Conservation (phyloP, 2,797 vertebrate genomes). For the Coregonus suidteri region DNA sequence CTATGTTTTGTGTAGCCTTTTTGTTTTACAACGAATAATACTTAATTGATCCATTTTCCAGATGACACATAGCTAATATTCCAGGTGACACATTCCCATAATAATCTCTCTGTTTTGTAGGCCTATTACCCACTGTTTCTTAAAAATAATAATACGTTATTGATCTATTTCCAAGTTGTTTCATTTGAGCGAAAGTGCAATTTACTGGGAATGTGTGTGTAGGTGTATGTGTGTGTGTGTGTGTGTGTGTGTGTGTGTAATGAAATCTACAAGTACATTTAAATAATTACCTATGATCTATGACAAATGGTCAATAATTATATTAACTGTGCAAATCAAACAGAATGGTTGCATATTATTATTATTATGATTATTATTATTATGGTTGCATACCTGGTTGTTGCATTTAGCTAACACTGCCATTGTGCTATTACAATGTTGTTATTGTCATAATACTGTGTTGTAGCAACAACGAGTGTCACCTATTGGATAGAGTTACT, state of each 20-base stretch:
- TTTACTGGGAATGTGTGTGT: not conserved
- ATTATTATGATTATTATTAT: not conserved
- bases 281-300: not conserved
- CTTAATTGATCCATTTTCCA: too few species aligned
- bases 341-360: not conserved
- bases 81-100: too few species aligned
- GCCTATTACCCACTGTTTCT: not conserved
- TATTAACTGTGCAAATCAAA: not conserved
- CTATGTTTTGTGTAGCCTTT: too few species aligned
- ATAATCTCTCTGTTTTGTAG: too few species aligned
- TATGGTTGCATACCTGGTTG: not conserved
- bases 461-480: not conserved
- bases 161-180: not conserved
- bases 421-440: not conserved
- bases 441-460: not conserved
- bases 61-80: too few species aligned
- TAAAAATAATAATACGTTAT: not conserved
- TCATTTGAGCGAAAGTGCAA: not conserved
- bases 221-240: too few species aligned
- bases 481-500: not conserved
- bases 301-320: not conserved
- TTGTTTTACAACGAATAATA: too few species aligned
- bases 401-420: not conserved
- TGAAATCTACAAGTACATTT: not conserved
- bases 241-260: not conserved